Evolutionary conservation across 1,140 invertebrate species (phyloP).

Genomic region (Andrena cerasifolii): DNA sequence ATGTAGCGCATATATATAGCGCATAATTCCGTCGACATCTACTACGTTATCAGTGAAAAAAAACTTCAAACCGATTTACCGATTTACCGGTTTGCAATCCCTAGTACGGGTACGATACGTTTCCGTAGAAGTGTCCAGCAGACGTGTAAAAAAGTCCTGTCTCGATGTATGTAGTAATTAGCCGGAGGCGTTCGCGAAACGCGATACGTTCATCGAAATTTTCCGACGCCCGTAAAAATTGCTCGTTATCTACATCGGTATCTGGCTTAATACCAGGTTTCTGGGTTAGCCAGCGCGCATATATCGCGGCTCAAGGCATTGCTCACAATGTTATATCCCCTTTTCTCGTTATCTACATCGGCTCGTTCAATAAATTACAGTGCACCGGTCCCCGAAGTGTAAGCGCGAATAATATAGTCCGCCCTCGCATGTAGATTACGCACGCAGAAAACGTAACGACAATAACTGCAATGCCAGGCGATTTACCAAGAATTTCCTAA

Average conservation of each 20-base stretch:
- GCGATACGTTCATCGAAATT: not conserved
- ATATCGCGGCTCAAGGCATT: not conserved
- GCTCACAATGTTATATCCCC: constrained; percentile 33
- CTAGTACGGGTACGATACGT: too few species aligned
- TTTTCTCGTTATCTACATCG: constrained; percentile 45
- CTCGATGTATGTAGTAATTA: too few species aligned
- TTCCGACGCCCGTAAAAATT: constrained; percentile 1
- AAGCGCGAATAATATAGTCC: constrained; percentile 74
- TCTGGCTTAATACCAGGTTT: constrained; percentile 35
- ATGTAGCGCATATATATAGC: too few species aligned
- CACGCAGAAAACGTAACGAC: constrained; percentile 31
- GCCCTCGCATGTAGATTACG: constrained; percentile 67
- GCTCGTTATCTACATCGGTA: too few species aligned
- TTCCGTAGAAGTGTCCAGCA: too few species aligned
- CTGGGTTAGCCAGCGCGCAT: constrained; percentile 37
- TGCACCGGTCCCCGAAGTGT: constrained; percentile 48
- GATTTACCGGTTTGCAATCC: too few species aligned
- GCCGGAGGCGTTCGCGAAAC: too few species aligned
- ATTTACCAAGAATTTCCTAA: constrained; percentile 64
- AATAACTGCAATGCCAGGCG: constrained; percentile 68
- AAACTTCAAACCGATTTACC: too few species aligned
- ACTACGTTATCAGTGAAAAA: too few species aligned
- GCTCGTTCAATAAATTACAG: constrained; percentile 53
- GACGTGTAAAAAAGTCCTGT: too few species aligned
- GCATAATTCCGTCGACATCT: too few species aligned